Conservation (phyloP, 2,113 vertebrate genomes). For the Phoenicopterus ruber region DNA sequence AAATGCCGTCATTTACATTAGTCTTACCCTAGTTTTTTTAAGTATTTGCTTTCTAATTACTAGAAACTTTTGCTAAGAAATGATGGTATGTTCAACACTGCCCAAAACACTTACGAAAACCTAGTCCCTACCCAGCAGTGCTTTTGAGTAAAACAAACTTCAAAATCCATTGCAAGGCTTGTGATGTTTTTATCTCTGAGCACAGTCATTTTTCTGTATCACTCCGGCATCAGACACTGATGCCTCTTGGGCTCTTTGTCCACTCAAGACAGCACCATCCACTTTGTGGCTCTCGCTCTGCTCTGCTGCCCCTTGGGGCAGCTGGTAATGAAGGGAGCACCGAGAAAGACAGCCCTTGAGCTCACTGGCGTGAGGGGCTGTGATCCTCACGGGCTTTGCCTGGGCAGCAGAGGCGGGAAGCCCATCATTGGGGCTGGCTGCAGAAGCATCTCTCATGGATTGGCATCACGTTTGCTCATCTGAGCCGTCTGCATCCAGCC, state of each 20-base stretch:
- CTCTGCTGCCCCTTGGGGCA: neutral
- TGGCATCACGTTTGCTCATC: neutral
- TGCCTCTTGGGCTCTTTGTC: neutral
- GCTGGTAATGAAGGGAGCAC: neutral
- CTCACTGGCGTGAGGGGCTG: neutral
- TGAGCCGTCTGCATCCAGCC: neutral
- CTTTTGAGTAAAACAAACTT: neutral
- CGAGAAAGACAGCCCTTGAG: neutral
- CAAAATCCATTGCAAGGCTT: neutral
- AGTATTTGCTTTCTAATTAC: neutral
- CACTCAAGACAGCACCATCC: neutral
- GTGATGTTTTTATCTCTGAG: neutral
- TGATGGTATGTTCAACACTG: neutral
- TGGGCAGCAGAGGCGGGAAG: neutral
- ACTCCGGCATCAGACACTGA: neutral
- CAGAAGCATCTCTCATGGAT: neutral
- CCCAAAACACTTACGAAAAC: neutral
- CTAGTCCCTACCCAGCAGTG: neutral
- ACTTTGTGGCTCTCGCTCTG: neutral
- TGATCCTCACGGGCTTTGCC: neutral
- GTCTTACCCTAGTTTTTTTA: neutral
- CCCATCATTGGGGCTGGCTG: fast-evolving
- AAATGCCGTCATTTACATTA: neutral
- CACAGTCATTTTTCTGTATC: neutral
- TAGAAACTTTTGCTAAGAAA: neutral